Conservation (phyloP, 1,140 invertebrate species). For the Dendrolimus kikuchii region DNA sequence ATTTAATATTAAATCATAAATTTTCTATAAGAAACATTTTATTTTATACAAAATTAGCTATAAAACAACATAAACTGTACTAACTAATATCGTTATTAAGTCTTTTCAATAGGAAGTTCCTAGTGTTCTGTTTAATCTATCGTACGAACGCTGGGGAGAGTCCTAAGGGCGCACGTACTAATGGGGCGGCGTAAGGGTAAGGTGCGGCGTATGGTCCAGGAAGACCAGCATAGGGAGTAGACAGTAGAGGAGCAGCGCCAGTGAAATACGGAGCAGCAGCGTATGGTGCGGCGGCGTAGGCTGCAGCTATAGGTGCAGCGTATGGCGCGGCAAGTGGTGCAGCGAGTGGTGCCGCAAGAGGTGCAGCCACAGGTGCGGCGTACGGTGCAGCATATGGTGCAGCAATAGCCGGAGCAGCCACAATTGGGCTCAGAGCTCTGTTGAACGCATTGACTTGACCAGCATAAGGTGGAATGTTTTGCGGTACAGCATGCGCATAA, state of each 20-base stretch:
- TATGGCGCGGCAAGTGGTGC: slow-evolving; percentile 31
- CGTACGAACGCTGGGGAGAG: slow-evolving; percentile 54
- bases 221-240: slow-evolving; percentile 14
- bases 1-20: too few relatives aligned
- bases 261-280: slow-evolving; percentile 15
- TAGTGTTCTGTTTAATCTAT: slow-evolving; percentile 54
- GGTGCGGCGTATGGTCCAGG: slow-evolving; percentile 27
- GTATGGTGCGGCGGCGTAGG: slow-evolving; percentile 21
- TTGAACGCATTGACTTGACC: slow-evolving; percentile 70
- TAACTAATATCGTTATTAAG: slow-evolving; percentile 22
- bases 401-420: slow-evolving; percentile 32
- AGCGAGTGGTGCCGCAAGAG: slow-evolving; percentile 23
- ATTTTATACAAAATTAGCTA: slow-evolving; percentile 18
- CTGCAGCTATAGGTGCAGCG: slow-evolving; percentile 10
- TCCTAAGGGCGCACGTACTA: slow-evolving; percentile 38
- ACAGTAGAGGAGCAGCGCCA: slow-evolving; percentile 12
- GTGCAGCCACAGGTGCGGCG: slow-evolving; percentile 31
- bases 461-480: slow-evolving; percentile 72
- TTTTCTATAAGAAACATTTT: not conserved
- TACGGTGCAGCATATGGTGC: slow-evolving; percentile 29
- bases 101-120: slow-evolving; percentile 49
- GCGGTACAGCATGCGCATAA: slow-evolving; percentile 65
- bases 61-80: slow-evolving; percentile 26
- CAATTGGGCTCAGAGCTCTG: slow-evolving; percentile 46
- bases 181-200: slow-evolving; percentile 28